Evolutionary conservation across 2,113 vertebrate genomes (phyloP).

Genomic region (Poeciliopsis prolifica): DNA sequence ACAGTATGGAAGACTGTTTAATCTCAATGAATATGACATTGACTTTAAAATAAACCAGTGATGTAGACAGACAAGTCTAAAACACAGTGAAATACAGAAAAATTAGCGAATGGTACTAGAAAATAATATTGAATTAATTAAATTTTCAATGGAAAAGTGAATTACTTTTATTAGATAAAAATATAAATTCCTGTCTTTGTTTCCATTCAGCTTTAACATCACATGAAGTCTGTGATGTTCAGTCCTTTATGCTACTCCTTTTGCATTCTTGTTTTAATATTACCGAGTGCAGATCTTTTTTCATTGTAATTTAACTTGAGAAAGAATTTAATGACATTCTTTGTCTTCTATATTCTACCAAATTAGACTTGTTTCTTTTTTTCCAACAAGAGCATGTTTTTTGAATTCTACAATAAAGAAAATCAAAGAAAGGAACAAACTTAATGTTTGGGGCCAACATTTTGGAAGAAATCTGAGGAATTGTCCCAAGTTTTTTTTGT

Average conservation of each 20-base stretch:
- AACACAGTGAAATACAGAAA: background rate
- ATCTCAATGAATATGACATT: too few species aligned
- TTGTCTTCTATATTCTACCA: background rate
- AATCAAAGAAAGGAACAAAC: background rate
- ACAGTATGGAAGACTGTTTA: constrained; percentile 10
- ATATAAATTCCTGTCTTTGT: background rate
- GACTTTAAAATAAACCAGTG: background rate
- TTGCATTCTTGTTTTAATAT: too few species aligned
- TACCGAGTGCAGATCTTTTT: background rate
- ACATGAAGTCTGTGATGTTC: background rate
- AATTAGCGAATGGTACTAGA: background rate
- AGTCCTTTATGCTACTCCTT: too few species aligned
- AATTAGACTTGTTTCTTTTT: background rate
- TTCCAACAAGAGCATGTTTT: background rate
- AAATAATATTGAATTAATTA: background rate
- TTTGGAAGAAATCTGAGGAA: background rate
- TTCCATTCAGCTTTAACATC: background rate
- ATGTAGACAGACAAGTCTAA: background rate
- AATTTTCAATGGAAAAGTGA: background rate
- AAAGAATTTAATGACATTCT: too few species aligned
- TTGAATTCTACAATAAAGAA: background rate
- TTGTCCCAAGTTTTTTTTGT: too few species aligned
- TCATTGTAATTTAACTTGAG: background rate
- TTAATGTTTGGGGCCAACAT: background rate
- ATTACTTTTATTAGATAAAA: background rate